Base-by-base conservation (phyloP, 2,113 vertebrate genomes). In the Cygnus buccinator region DNA sequence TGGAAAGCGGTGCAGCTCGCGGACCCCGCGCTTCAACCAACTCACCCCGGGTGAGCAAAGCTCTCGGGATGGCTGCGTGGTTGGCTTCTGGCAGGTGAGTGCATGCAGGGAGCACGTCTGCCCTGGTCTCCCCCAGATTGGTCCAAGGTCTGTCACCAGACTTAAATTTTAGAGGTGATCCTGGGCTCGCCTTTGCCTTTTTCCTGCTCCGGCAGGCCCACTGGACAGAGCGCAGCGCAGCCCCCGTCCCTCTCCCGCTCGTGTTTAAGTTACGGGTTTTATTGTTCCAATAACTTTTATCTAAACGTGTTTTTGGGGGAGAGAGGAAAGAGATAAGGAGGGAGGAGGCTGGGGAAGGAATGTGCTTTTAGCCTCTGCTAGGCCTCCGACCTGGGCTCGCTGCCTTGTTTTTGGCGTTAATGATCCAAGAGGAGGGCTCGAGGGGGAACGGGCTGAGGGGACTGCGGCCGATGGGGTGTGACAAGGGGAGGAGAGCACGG, bases 261-360 rank as follows among this genome's bases (percentile, higher is more conserved):
- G 4, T 79, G 66, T 87, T 93, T 87, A 52, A 89, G 9, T 89
- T 91, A 89, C 2, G 59, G 90, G 70, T 95, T 96, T 97, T 92
- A 92, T 74, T 87, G 84, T 92, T 93, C 93, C 94, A 89, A 57
- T 95, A 83, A 91, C 89, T 67, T 90, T 77, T 87, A 96, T 94
- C 95, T 96, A 11, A 87, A 23, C 17, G 9, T 80, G 84, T 11
- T 79, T 93, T 87, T 29, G 1, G 62, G 73, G 72, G 90, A 41
- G 89, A 71, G 84, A 93, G 58, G 87, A 26, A 83, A 20, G 84
- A 91, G 96, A 96, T 95, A 93, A 96, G 75, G 50, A 93, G 91
- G 95, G 97, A 95, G 95, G 95, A 72, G 93, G 79, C 91, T 65
- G 87, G 78, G 68, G 95, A 93, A 95, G 15, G 93, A 97, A 96